These are phyloP conservation scores for Vidua chalybeata DNA, from an alignment of 2,113 vertebrate species.

Conservation along the genomic window DNA sequence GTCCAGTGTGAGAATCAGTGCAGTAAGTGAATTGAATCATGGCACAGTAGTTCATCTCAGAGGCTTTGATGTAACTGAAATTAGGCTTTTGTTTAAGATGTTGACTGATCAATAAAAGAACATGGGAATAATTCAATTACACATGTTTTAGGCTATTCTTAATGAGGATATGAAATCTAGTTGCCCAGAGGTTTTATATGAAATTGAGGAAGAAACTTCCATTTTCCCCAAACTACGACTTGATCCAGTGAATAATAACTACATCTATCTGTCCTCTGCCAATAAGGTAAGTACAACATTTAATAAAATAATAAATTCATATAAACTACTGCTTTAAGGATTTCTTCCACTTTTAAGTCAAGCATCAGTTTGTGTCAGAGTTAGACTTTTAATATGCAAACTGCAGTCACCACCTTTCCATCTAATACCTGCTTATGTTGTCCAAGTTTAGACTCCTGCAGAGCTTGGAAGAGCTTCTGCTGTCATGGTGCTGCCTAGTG, in stretches of 20 bases:
- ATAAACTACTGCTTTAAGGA: slow-evolving; percentile 18
- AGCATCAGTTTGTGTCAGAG: slow-evolving; percentile 18
- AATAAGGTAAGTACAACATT: slow-evolving; percentile 79
- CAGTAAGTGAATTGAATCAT: neutral
- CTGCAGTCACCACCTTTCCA: neutral
- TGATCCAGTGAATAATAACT: slow-evolving; percentile 78
- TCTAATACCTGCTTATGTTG: neutral
- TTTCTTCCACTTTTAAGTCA: neutral
- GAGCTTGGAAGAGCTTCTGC: neutral
- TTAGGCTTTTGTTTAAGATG: neutral
- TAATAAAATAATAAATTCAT: neutral
- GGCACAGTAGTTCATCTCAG: neutral
- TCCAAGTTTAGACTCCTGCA: neutral
- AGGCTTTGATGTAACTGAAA: neutral
- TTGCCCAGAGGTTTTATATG: slow-evolving; percentile 85
- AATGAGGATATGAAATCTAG: slow-evolving; percentile 75
- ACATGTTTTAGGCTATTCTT: slow-evolving; percentile 80
- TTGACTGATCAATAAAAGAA: neutral
- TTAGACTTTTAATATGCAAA: neutral
- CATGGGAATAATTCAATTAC: slow-evolving; percentile 44
- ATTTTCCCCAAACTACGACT: slow-evolving; percentile 83
- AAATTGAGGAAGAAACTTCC: slow-evolving; percentile 78
- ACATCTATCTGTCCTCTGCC: slow-evolving; percentile 82
- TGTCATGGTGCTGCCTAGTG: neutral
- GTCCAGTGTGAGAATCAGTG: neutral